These are phyloP conservation scores for Cotesia typhae DNA, from an alignment of 1,140 invertebrate genomes.

Conservation along the genomic window DNA sequence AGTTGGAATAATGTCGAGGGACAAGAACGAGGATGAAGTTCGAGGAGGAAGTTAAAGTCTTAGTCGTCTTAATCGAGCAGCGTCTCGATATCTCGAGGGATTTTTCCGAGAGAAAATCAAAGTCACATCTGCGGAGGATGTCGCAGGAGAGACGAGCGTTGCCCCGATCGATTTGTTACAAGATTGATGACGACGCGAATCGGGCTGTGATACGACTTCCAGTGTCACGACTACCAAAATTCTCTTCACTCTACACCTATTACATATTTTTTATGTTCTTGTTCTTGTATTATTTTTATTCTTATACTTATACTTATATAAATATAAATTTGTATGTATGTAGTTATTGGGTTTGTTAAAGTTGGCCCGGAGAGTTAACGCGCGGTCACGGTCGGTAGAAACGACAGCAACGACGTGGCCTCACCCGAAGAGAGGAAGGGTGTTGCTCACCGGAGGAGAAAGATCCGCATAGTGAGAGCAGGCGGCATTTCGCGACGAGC, in stretches of 20 bases:
- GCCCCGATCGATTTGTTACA: slow-evolving; percentile 47
- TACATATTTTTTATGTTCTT: no score
- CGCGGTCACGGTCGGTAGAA: slow-evolving; percentile 25
- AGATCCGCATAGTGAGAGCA: slow-evolving; percentile 60
- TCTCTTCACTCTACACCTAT: no score
- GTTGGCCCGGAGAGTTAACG: slow-evolving; percentile 20
- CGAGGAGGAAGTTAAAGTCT: slow-evolving; percentile 40
- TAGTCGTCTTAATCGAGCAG: slow-evolving; percentile 53
- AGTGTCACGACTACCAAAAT: slow-evolving; percentile 25
- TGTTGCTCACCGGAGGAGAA: slow-evolving; percentile 44
- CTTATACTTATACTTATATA: neutral
- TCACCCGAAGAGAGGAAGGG: slow-evolving; percentile 15
- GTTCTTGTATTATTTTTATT: neutral
- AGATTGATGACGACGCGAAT: slow-evolving; percentile 49
- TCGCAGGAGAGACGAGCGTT: slow-evolving; percentile 33
- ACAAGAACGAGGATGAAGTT: neutral
- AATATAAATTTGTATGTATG: no score
- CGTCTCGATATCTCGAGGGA: slow-evolving; percentile 50
- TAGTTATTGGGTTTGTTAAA: neutral
- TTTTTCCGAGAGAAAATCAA: slow-evolving; percentile 57
- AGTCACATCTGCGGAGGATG: slow-evolving; percentile 60
- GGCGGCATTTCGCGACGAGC: slow-evolving; percentile 61
- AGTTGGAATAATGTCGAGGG: neutral
- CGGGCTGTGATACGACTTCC: slow-evolving; percentile 29
- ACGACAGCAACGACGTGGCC: slow-evolving; percentile 21